A percentile compares a stretch with the other conserved stretches of the same genome.
These are phyloP conservation scores for Sceloporus tristichus DNA, from an alignment of 2,113 vertebrate species.

Conservation along the genomic window DNA sequence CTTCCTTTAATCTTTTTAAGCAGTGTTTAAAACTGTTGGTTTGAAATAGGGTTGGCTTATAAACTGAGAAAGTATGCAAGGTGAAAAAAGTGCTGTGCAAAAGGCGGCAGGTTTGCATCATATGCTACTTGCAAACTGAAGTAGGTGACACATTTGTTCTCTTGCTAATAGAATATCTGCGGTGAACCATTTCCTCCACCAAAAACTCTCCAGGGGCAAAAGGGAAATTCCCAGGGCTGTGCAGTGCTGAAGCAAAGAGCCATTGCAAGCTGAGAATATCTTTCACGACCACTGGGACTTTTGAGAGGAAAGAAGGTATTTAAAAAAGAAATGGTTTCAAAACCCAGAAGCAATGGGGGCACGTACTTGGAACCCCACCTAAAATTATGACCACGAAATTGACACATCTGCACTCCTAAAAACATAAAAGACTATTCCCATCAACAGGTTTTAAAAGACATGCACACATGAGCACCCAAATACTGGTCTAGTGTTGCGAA, in stretches of 20 bases:
- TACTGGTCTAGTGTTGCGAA: no score
- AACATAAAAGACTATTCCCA: no score
- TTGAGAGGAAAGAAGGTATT: constrained; percentile 65
- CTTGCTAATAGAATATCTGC: constrained; percentile 64
- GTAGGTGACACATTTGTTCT: constrained; percentile 65
- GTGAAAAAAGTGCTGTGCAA: constrained; percentile 31
- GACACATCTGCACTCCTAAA: no score
- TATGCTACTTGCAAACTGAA: constrained; percentile 16
- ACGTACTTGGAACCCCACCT: no score
- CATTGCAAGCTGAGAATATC: constrained; percentile 51
- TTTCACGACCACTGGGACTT: constrained; percentile 41
- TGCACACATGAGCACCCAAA: neutral
- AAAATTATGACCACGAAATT: neutral
- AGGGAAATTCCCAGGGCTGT: constrained; percentile 76
- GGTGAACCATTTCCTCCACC: constrained; percentile 73
- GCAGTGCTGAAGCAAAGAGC: constrained; percentile 58
- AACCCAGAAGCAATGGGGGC: neutral
- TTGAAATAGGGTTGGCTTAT: neutral
- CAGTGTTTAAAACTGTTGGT: neutral
- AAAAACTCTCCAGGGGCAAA: constrained; percentile 71
- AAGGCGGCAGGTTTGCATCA: constrained; percentile 11
- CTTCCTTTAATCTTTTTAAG: neutral
- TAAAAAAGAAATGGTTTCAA: constrained; percentile 63
- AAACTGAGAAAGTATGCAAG: neutral
- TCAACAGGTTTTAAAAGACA: neutral